These are phyloP conservation scores for Macropus fuliginosus DNA, from an alignment of 2,797 vertebrate species.

Conservation along the genomic window DNA sequence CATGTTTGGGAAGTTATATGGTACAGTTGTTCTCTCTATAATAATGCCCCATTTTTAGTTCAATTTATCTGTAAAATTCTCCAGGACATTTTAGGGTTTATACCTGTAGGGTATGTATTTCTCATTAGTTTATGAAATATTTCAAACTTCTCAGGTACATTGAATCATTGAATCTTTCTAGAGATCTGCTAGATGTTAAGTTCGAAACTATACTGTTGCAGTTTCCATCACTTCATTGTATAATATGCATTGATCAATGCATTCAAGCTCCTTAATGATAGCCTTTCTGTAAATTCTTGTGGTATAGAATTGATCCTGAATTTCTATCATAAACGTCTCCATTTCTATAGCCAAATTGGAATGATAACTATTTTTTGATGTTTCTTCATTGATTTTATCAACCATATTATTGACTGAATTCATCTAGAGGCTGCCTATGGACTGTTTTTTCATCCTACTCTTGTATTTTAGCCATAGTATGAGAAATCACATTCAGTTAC, in stretches of 20 bases:
- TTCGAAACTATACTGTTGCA: background rate
- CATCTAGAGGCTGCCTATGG: background rate
- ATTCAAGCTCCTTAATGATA: background rate
- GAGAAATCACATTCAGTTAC: background rate
- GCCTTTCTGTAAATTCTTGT: background rate
- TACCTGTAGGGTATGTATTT: background rate
- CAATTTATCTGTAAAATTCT: background rate
- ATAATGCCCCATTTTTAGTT: background rate
- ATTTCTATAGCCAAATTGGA: background rate
- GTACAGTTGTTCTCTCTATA: background rate
- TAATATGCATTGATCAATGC: background rate
- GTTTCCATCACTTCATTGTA: background rate
- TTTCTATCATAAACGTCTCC: background rate
- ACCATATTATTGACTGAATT: background rate
- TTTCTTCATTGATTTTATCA: background rate
- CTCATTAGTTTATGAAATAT: background rate
- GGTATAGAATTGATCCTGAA: background rate
- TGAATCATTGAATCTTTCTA: background rate
- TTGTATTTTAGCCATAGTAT: background rate
- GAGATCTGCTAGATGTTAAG: background rate
- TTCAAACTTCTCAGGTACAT: background rate
- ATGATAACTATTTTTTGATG: background rate
- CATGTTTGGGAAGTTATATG: background rate
- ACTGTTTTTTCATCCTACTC: background rate
- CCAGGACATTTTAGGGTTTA: background rate